Evolutionary conservation across 2,113 vertebrate species (phyloP).

Genomic region (Eonycteris spelaea): DNA sequence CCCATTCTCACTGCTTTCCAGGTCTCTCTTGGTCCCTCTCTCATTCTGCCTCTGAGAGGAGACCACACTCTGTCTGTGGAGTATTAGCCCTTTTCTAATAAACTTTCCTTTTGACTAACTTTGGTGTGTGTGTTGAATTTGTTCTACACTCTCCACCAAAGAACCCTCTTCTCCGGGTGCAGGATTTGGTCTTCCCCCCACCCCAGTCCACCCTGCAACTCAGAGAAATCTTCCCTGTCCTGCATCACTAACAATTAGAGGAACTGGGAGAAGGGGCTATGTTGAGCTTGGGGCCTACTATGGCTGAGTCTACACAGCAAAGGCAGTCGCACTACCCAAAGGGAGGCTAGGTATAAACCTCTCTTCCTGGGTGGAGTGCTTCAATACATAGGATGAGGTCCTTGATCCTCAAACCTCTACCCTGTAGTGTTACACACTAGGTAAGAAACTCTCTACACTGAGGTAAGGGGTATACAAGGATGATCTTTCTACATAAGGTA

Average conservation of each 20-base stretch:
- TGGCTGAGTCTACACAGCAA: neutral
- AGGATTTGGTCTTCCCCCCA: no score
- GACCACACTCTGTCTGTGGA: no score
- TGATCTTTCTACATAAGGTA: neutral
- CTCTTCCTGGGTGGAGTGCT: neutral
- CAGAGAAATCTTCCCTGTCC: no score
- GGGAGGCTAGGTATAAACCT: neutral
- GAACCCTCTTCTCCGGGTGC: no score
- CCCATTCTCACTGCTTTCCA: no score
- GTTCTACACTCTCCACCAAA: no score
- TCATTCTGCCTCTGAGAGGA: no score
- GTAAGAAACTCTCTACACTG: constrained; percentile 15
- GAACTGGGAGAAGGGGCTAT: neutral
- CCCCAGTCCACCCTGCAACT: no score
- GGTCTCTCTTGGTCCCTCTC: no score
- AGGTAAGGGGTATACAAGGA: neutral
- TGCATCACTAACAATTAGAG: neutral
- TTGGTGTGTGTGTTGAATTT: no score
- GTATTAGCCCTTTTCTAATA: no score
- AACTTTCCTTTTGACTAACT: no score
- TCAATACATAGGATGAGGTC: neutral
- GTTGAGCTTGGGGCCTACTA: neutral
- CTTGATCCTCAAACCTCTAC: neutral
- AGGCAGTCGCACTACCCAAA: neutral
- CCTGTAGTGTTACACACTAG: neutral